Conservation (phyloP, 2,888 invertebrate species). For the Acanthococcus lagerstroemiae region DNA sequence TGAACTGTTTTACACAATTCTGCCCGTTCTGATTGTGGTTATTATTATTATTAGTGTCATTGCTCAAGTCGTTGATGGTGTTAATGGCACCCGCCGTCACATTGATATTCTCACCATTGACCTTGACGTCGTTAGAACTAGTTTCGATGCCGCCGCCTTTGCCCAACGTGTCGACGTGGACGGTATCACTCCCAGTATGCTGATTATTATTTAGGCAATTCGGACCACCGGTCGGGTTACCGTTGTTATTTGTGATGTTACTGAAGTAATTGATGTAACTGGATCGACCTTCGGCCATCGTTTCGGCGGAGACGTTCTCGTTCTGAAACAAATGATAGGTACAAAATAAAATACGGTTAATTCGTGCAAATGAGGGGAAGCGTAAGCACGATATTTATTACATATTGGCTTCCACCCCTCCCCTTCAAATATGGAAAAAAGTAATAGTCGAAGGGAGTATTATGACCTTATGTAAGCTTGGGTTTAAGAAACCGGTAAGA, state of each 20-base stretch:
- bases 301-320: constrained; percentile 16
- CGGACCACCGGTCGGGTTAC: neutral
- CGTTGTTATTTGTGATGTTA: neutral
- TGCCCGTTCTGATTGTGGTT: neutral
- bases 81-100: neutral
- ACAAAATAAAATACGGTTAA: neutral
- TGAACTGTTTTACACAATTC: constrained; percentile 14
- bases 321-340: constrained; percentile 7
- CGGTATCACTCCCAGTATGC: neutral
- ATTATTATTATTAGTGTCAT: constrained; percentile 15
- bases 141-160: no score
- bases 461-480: neutral
- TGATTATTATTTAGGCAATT: neutral
- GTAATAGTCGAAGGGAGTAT: neutral
- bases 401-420: no score
- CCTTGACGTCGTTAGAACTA: neutral
- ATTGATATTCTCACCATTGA: neutral
- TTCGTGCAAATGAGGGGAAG: neutral
- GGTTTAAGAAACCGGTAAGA: neutral
- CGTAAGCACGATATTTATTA: neutral
- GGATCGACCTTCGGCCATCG: constrained; percentile 11
- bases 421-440: neutral
- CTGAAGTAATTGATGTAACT: constrained; percentile 17
- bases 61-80: neutral
- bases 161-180: neutral